phyloP scores from a whole-genome alignment of 2,888 invertebrate genomes.

The Julus scandinavius region DNA sequence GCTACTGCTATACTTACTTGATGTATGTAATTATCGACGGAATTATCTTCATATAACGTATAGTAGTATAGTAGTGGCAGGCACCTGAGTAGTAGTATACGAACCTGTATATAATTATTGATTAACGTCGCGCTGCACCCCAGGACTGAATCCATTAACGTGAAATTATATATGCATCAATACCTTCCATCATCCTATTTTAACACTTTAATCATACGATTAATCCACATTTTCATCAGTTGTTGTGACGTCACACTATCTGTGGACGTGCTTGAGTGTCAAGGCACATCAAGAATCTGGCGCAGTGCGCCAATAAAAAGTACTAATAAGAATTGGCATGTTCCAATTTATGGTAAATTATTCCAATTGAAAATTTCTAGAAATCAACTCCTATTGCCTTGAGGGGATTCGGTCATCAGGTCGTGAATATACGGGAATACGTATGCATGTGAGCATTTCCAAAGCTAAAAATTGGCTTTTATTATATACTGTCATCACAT shows the following conservation, averaged over 20 bases:
- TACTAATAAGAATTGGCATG: neutral
- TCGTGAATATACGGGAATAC: neutral
- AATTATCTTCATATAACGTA: neutral
- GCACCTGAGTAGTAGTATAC: neutral
- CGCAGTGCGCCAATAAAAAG: neutral
- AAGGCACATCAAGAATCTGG: neutral
- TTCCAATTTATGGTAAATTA: neutral
- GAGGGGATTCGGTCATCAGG: neutral
- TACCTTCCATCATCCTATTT: neutral
- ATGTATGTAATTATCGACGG: neutral
- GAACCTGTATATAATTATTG: neutral
- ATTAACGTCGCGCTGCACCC: neutral
- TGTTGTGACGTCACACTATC: neutral
- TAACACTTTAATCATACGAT: constrained; percentile 33
- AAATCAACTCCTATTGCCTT: neutral
- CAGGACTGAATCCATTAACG: neutral
- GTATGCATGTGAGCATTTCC: neutral
- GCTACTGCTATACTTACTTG: neutral
- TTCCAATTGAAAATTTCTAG: neutral
- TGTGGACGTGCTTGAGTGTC: neutral
- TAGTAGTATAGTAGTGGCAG: neutral
- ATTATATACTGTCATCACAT: neutral
- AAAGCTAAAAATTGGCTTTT: neutral
- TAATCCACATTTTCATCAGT: neutral
- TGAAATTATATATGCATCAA: constrained; percentile 4